Evolutionary conservation across 2,797 vertebrate genomes (phyloP), one percentile per base, ranked within the genome.

Genomic region (Myotis daubentonii): DNA sequence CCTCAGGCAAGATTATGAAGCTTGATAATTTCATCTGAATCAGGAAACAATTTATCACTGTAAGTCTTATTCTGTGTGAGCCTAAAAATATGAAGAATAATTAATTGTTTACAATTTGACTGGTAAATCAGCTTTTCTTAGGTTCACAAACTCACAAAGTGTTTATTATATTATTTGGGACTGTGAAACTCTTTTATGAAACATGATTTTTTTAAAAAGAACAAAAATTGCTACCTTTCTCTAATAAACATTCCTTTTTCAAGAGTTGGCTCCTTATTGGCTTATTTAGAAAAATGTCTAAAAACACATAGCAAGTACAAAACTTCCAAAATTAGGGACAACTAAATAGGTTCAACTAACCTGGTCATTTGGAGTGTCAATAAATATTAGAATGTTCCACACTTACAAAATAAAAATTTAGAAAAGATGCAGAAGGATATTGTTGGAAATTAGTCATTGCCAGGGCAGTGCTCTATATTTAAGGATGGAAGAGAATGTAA

Each of bases 311-410:
- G 78, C 17, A 88, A 87, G 70, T 8, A 76, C 53, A 92, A 92
- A 78, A 25, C 36, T 79, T 84, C 47, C 65, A 84, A 22, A 72
- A 72, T 79, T 84, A n/a, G 9, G 25, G 49, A 4, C 60, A 36
- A 60, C 6, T 41, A 30, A 94, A 74, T 68, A 62, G 65, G 7
- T 44, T 62, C 44, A 81, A 53, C 4, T 36, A 70, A n/a, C n/a
- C 22, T 49, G 41, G 57, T 44, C 75, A 93, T 5, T 8, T 90
- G 41, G 53, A 60, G 1, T 72, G 16, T 62, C 3, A 5, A 6
- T 75, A 89, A 70, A 62, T 80, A 70, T 62, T 53, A 66, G 16
- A 94, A 85, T 76, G 33, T 87, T 95, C 95, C 47, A 68, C 6
- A 76, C 30, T 71, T 87, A 75, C 20, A 80, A 22, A 75, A 49